Evolutionary conservation across 64 coral and sea anemone species (phyloP).

Genomic region (Dendronephthya gigantea): DNA sequence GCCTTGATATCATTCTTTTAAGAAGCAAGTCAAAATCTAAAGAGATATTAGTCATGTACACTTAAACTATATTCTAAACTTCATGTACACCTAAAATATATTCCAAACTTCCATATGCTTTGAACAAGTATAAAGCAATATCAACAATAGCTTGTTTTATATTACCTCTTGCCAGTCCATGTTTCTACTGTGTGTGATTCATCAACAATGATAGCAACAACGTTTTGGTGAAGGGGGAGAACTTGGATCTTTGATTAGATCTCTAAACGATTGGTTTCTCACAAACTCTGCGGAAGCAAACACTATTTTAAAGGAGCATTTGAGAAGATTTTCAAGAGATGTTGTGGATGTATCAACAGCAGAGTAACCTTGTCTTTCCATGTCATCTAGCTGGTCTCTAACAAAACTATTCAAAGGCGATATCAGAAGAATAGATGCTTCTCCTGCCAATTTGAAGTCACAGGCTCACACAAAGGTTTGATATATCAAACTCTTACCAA

Average conservation of each 20-base stretch:
- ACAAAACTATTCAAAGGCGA: constrained; percentile 21
- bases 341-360: no score
- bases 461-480: neutral
- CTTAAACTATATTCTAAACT: no score
- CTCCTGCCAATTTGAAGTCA: neutral
- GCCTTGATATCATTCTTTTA: no score
- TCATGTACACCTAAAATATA: no score
- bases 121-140: neutral
- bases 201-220: constrained; percentile 21
- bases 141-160: neutral
- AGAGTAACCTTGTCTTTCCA: neutral
- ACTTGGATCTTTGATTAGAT: neutral
- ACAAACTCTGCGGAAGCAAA: no score
- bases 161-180: neutral
- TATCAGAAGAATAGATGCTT: neutral
- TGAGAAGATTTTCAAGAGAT: constrained; percentile 1
- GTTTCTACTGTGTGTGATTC: neutral
- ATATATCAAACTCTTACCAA: constrained; percentile 22
- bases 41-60: no score
- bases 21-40: no score
- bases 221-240: no score
- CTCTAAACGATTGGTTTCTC: neutral
- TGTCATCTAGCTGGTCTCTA: constrained; percentile 20
- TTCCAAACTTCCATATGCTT: no score
- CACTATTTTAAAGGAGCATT: no score